Evolutionary conservation across 2,113 vertebrate genomes (phyloP), one percentile per base, ranked within the genome.

Genomic region (Leptocoma aspasia): DNA sequence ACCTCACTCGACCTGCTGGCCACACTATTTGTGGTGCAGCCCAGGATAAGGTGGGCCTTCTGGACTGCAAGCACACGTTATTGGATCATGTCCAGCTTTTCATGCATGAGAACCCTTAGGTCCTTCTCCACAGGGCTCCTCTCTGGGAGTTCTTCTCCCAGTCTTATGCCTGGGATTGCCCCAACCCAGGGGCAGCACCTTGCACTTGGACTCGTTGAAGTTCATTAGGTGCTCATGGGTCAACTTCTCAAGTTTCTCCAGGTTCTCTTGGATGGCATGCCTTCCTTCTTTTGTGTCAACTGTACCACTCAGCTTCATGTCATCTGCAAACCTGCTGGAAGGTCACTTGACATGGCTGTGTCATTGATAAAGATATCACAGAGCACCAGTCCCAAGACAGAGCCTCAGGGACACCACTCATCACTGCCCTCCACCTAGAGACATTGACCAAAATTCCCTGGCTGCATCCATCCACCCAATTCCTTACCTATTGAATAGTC

Each of bases 21-120:
- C 15, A 24, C 0, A 0, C 6, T n/a, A 7, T 33, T 39, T 47
- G 15, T 41, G 24, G 20, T n/a, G 6, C n/a, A 56, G 24, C 30
- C 30, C 59, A 41, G 30, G 15, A 28, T 47, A 33, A 27, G 28
- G 17, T 5, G 33, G 14, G 22, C 9, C 3, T 45, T 33, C 57
- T 64, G 49, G 41, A 14, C 27, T 54, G 39, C 22, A 47, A 28
- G 12, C 4, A 13, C 12, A 47, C 23, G 9, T 11, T 33, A 22
- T 6, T 45, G 22, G 22, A 18, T 73, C 28, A 27, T 28, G 9
- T 23, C 28, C 33, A 54, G 28, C 1, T 64, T 53, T 45, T 72
- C 7, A 3, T 63, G 11, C 33, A 18, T 22, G 9, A 33, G 47
- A 53, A 45, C 11, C 9, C 22, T 22, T 33, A 28, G 53, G 11